Conservation (phyloP, 2,797 vertebrate species). For the Chelmon rostratus region DNA sequence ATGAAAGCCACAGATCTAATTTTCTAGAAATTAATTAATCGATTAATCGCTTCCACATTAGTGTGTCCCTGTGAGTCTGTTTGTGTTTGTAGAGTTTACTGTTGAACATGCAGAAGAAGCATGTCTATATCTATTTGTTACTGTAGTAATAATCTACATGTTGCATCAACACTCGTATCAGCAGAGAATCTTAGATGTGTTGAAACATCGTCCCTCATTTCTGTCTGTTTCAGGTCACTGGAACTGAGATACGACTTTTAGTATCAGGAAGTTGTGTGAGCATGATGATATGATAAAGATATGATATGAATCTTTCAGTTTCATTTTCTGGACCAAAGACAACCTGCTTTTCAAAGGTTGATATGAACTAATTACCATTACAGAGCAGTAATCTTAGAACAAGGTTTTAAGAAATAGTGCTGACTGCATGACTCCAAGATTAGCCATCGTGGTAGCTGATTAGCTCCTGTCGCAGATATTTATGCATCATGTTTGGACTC, state of each 20-base stretch:
- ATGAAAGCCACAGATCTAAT: too few relatives aligned
- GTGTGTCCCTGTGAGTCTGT: background rate
- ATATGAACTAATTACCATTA: background rate
- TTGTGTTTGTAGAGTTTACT: background rate
- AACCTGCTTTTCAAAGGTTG: background rate
- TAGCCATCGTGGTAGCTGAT: background rate
- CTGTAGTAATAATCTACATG: background rate
- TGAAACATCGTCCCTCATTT: background rate
- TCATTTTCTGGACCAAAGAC: background rate
- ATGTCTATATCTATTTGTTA: background rate
- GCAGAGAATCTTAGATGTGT: background rate
- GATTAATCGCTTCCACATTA: too few relatives aligned
- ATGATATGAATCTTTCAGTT: background rate
- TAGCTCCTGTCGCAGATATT: background rate
- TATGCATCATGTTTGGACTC: background rate
- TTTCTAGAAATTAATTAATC: too few relatives aligned
- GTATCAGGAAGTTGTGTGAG: constrained; percentile 19
- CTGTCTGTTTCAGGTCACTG: background rate
- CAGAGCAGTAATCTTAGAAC: background rate
- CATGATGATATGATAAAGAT: background rate
- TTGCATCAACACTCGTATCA: background rate
- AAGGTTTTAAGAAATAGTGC: background rate
- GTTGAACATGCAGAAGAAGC: background rate
- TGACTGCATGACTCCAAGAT: background rate
- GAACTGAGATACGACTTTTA: background rate